These are phyloP conservation scores for Champsocephalus gunnari DNA, from an alignment of 2,797 vertebrate species.

Conservation along the genomic window DNA sequence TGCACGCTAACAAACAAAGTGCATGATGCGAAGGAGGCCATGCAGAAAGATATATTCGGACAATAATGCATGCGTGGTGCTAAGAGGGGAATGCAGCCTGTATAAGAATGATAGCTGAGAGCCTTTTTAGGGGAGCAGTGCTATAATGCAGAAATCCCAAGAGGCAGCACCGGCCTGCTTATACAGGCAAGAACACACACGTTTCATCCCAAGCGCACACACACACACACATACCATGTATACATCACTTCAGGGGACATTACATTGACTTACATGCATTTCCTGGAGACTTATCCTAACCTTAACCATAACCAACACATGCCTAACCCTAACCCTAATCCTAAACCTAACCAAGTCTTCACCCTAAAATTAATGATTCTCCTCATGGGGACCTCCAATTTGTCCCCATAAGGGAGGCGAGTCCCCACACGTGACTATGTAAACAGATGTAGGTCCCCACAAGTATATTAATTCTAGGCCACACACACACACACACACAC, in stretches of 20 bases:
- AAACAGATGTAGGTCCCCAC: too few relatives aligned
- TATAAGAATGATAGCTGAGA: constrained; percentile 61
- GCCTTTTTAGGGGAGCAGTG: constrained; percentile 45
- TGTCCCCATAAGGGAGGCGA: too few relatives aligned
- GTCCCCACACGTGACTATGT: too few relatives aligned
- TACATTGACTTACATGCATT: too few relatives aligned
- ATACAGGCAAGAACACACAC: constrained; percentile 57
- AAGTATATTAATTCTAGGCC: background rate
- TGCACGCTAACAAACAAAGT: constrained; percentile 7
- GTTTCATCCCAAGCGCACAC: constrained; percentile 22
- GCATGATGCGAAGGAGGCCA: constrained; percentile 37
- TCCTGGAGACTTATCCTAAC: too few relatives aligned
- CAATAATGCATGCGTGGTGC: constrained; percentile 36
- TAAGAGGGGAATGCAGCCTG: constrained; percentile 49
- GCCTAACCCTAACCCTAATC: too few relatives aligned
- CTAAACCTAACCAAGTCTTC: too few relatives aligned
- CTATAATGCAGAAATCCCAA: constrained; percentile 64
- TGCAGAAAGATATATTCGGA: constrained; percentile 39
- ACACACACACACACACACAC: constrained; percentile 14
- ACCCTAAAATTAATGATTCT: too few relatives aligned
- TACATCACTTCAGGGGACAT: too few relatives aligned
- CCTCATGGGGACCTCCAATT: too few relatives aligned
- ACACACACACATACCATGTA: constrained; percentile 12
- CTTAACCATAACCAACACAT: too few relatives aligned
- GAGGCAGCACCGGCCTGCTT: constrained; percentile 75